Conservation (phyloP, 2,888 invertebrate genomes). For the Pterostichus madidus region DNA sequence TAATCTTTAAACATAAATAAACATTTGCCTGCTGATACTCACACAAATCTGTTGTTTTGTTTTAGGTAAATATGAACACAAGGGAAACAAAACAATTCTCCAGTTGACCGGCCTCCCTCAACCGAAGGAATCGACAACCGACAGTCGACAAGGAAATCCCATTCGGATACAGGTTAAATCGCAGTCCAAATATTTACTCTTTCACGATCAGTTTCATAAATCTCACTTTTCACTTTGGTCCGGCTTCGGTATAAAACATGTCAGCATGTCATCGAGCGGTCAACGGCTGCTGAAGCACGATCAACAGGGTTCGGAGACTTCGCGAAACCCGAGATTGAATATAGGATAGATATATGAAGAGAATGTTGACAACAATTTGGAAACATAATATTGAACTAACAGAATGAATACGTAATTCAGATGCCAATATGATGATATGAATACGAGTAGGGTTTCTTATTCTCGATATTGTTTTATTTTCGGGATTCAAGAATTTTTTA, state of each 20-base stretch:
- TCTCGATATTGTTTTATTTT: too few species aligned
- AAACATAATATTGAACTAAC: too few species aligned
- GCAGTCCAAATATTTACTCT: conserved; percentile 49
- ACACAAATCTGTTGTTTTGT: conserved; percentile 6
- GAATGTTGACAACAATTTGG: too few species aligned
- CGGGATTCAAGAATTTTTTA: too few species aligned
- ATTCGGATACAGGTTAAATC: conserved; percentile 52
- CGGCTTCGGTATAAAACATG: conserved; percentile 5
- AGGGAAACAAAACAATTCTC: neutral
- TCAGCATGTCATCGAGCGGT: conserved; percentile 28
- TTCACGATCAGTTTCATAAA: conserved; percentile 50
- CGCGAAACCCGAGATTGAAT: too few species aligned
- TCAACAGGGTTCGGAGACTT: too few species aligned
- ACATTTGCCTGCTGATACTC: too few species aligned
- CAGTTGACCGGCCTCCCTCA: neutral
- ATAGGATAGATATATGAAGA: too few species aligned
- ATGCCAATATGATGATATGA: too few species aligned
- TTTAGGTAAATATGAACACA: conserved; percentile 31
- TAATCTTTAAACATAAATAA: too few species aligned
- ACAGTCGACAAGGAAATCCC: conserved; percentile 48
- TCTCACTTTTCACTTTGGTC: conserved; percentile 45
- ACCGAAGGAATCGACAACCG: neutral
- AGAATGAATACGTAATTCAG: too few species aligned
- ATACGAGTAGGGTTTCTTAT: too few species aligned
- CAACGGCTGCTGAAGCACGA: neutral